Evolutionary conservation across 1,140 invertebrate species (phyloP).

Genomic region (Aradophagus sp.): DNA sequence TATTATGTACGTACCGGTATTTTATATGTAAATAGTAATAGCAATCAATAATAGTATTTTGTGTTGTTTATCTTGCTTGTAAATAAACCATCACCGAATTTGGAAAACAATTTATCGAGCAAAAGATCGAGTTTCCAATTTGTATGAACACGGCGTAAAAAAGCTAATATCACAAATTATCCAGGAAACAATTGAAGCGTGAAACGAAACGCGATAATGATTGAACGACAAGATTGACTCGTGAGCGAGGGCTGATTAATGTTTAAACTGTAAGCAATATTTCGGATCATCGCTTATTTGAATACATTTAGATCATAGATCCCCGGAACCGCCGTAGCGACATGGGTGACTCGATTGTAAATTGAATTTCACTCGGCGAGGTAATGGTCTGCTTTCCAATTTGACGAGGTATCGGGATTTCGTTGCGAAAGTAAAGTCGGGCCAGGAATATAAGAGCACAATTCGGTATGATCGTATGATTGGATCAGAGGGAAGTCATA

Average conservation of each 20-base stretch:
- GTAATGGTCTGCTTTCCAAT: conserved; percentile 47
- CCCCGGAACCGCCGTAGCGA: conserved; percentile 14
- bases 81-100: no score
- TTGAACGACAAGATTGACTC: conserved; percentile 1
- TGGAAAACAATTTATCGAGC: no score
- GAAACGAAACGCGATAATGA: conserved; percentile 18
- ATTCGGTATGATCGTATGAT: conserved; percentile 39
- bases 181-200: conserved; percentile 4
- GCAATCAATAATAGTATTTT: no score
- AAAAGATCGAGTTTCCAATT: not conserved
- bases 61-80: no score
- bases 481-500: conserved; percentile 41
- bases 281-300: conserved; percentile 30
- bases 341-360: conserved; percentile 23
- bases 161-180: conserved; percentile 30
- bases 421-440: conserved; percentile 20
- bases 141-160: not conserved
- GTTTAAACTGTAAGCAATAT: conserved; percentile 19
- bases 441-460: conserved; percentile 24
- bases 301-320: conserved; percentile 39
- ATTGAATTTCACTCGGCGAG: conserved; percentile 29
- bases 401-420: conserved; percentile 39
- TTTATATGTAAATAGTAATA: no score
- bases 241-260: conserved; percentile 11
- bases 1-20: no score